Conservation (phyloP, 2,113 vertebrate genomes). For the Fukomys damarensis region DNA sequence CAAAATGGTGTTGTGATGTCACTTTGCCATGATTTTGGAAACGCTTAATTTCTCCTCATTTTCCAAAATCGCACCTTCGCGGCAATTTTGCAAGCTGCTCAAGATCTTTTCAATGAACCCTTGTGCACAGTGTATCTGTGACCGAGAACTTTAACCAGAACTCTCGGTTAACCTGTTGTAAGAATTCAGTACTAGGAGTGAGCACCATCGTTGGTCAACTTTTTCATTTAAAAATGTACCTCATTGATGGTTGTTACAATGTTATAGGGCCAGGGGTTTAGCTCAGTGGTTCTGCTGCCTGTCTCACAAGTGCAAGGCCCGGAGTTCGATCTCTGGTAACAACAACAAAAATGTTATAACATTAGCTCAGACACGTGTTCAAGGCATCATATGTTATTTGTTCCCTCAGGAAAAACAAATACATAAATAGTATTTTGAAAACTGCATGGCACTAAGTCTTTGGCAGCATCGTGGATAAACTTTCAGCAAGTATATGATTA, state of each 20-base stretch:
- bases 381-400: not conserved
- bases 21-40: not conserved
- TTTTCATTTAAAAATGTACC: not conserved
- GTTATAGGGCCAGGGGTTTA: too few species aligned
- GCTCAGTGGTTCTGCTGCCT: too few species aligned
- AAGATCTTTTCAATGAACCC: not conserved
- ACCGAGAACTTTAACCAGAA: not conserved
- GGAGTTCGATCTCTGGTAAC: too few species aligned
- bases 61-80: not conserved
- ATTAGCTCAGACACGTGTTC: not conserved
- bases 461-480: not conserved
- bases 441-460: not conserved
- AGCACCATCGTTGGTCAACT: not conserved
- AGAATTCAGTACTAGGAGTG: not conserved
- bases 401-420: not conserved
- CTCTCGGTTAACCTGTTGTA: not conserved
- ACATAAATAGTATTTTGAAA: not conserved
- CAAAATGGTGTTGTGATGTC: not conserved
- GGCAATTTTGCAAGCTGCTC: constrained; percentile 2
- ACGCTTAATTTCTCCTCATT: not conserved
- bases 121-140: not conserved
- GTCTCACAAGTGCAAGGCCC: too few species aligned
- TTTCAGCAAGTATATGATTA: not conserved
- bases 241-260: not conserved
- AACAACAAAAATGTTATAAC: not conserved